Base-by-base conservation (phyloP, 2,113 vertebrate genomes). In the Pangasianodon hypophthalmus region DNA sequence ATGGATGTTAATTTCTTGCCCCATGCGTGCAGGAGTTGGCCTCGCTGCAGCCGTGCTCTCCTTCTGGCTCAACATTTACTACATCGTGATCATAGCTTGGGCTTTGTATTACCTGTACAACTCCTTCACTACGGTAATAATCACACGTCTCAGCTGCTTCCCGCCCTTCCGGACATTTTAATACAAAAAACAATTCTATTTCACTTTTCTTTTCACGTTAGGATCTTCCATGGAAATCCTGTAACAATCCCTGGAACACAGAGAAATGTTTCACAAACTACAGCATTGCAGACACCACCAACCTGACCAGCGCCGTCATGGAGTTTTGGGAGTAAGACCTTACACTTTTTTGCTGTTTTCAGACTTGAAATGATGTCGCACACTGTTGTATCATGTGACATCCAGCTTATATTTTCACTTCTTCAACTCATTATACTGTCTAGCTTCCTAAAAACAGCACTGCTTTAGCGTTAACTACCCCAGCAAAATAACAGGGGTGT, bases 41-140 rank as follows among this genome's bases (percentile, higher is more conserved):
- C 96, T 99, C 24, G 98, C 98, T 16, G 98, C 98, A 24, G 98
- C 97, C 26, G 97, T 99, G 90, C 95, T 99, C 14, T 98, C 98
- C 86, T 99, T 99, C 96, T 99, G 97, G 97, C 97, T 99, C 87
- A 99, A 99, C 94, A 99, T 99, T 95, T 99, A 99, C 95, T 99
- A 99, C 96, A 97, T 99, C 88, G 97, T 99, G 92, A 99, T 99
- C 94, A 99, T 99, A 95, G 93, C 98, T 4, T 99, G 98, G 98
- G 98, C 98, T 91, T 96, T 99, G 95, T 99, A 99, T 95, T 99
- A 99, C 95, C 96, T 99, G 91, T 99, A 98, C 93, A 98, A 97
- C 92, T 99, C 98, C 91, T 98, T 99, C 88, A 98, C 98, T 75
- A 95, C 96, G 83, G 98, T 99, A 96, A 99, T 98, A 96, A 94